Base-by-base conservation (phyloP, 2,113 vertebrate genomes). In the Addax nasomaculatus region DNA sequence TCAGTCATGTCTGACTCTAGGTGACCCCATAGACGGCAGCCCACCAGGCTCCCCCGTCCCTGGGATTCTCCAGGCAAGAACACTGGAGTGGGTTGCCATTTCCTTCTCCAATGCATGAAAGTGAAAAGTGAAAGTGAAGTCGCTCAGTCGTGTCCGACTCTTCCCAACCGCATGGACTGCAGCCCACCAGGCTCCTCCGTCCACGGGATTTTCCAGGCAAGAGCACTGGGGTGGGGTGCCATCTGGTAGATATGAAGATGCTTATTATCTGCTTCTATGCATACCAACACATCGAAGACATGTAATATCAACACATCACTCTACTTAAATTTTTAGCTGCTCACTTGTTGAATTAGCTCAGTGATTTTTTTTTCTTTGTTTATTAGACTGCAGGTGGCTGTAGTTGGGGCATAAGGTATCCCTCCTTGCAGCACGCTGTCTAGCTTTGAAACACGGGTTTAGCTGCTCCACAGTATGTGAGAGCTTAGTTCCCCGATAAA, bases 101-200 rank as follows among this genome's bases (percentile, higher is more conserved):
- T 13, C 58, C 11, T 12, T 2, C 58, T 60, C 25, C 57, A 29
- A 29, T 2, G 57, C 57, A 29, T 2, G 57, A 58, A 58, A 0
- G 57, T 58, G 25, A 27, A 58, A 5, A 58, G 57, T 29, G 25
- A 58, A 58, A 58, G 16, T 0, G 19, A 67, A 67, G 64, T 19
- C 3, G 1, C 33, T n/a, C 33, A n/a, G 62, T 4, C 0, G 0
- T 10, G 62, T 19, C 33, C 8, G 0, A 10, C 4, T 67, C 64
- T 67, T 36, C 1, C 8, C 0, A 8, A 36, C 64, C 17, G n/a
- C 64, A 36, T 0, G 33, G 64, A 36, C 64, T 19, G 33, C 1
- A 67, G 64, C 64, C 33, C 0, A 2, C 64, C n/a, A 70, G 64
- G 9, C n/a, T 36, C n/a, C n/a, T 21, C n/a, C 1, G 1, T 11